Evolutionary conservation across 2,797 vertebrate species (phyloP), one percentile per base, ranked within the genome.

Genomic region (Melanotaenia maccullochi): DNA sequence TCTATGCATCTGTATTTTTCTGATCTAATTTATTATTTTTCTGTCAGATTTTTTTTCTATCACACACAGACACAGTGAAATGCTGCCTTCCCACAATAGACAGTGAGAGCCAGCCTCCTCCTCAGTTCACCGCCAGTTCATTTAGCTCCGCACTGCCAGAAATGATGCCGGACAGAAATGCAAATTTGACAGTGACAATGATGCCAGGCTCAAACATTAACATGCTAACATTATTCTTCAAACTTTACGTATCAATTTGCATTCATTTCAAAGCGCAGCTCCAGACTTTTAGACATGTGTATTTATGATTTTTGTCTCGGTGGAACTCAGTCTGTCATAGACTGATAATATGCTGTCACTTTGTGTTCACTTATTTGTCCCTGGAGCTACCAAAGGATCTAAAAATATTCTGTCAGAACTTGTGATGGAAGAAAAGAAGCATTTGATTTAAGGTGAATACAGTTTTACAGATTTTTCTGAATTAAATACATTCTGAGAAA

Each of bases 111-210:
- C 81, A 82, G 70, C 80, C 76, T 79, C 87, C 81, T 85, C 81
- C 71, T 85, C 81, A 78, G 92, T 94, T 94, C 93, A 93, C 76
- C 54, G 28, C 60, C 84, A 84, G 92, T 93, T 94, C 92, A 93
- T 73, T 78, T 68, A 13, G 68, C 85, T 75, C 83, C 76, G 70
- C 85, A 13, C 82, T 90, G 85, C 87, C 85, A 86, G 84, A 85
- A 91, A 85, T 83, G 78, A 87, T 52, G 86, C 81, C 47, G 52
- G 87, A 86, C 84, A 87, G 65, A 86, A 90, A 90, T 89, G 89
- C 83, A 83, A 90, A 91, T 92, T 60, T 73, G 70, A 84, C 76
- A 80, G 55, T 81, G 82, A 87, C 85, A 84, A 82, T 63, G 25
- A 40, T 66, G 74, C 66, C 73, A 77, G 76, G 73, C 77, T 38